These are phyloP conservation scores for Anodontia alba DNA, from an alignment of 2,888 invertebrate genomes.

Conservation along the genomic window DNA sequence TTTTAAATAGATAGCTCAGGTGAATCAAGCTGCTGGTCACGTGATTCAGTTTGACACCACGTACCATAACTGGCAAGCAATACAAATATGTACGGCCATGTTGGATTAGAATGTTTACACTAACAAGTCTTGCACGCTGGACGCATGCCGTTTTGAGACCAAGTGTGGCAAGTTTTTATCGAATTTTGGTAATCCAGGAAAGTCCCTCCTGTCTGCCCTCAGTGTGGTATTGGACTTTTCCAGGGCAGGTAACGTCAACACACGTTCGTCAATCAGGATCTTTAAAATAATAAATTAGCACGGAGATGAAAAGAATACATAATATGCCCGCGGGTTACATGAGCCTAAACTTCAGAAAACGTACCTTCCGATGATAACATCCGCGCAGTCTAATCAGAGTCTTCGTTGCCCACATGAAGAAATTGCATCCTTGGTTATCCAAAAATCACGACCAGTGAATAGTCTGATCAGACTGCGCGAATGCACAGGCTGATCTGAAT, in stretches of 20 bases:
- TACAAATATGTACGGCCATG: neutral
- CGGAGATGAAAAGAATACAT: constrained; percentile 13
- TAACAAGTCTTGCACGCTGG: neutral
- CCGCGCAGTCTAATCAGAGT: no score
- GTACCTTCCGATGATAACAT: no score
- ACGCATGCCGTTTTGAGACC: constrained; percentile 9
- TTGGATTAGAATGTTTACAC: neutral
- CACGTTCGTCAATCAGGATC: neutral
- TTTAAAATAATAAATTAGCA: constrained; percentile 4
- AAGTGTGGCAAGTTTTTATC: neutral
- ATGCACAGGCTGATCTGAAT: no score
- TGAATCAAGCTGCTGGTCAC: neutral
- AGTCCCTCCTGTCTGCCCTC: neutral
- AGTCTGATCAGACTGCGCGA: no score
- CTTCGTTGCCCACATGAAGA: no score
- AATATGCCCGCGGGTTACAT: constrained; percentile 6
- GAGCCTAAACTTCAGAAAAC: no score
- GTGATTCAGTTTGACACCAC: neutral
- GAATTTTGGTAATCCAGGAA: constrained; percentile 1
- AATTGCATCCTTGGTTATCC: no score
- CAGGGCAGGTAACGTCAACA: neutral
- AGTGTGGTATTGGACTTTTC: neutral
- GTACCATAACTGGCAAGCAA: neutral
- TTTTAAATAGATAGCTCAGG: neutral
- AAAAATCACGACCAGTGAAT: no score